Base-by-base conservation (phyloP, 2,113 vertebrate species). In the Cinclus mexicanus region DNA sequence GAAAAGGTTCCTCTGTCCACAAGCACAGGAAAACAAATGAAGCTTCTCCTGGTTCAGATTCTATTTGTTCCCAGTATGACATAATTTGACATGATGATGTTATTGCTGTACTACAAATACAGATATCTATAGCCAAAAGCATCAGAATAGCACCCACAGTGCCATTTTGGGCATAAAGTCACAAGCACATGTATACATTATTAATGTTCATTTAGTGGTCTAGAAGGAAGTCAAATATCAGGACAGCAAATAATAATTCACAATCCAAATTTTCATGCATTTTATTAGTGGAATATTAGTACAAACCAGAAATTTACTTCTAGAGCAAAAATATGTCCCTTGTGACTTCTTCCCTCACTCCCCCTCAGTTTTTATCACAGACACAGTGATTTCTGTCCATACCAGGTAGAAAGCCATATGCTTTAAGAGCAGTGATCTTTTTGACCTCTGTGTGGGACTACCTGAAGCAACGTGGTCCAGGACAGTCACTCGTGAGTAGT, bases 401-500 rank as follows among this genome's bases (percentile, higher is more conserved):
- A 49, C 0, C 1, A 60, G 22, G n/a, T 49, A 61, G 46, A 82
- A 85, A 74, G 64, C 12, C 1, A 3, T 22, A 46, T 50, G 12
- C 21, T 91, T 68, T 78, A 49, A 35, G 80, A 78, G 39, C 20
- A 56, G 6, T 35, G 47, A 49, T 57, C 39, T 35, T 50, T 35
- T 39, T 61, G 56, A 37, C 41, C 42, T 83, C 31, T 44, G 9
- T 47, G 50, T 86, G 52, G 55, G 20, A 64, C 55, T 44, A 2
- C 52, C 33, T 59, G 69, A 84, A 76, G n/a, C 19, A 84, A 24
- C 15, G 1, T 46, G 53, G 22, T 52, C 49, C 12, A 55, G 70
- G 75, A 65, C 20, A 82, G 47, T 26, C 35, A 22, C 28, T 46
- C 0, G 0, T 15, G 31, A 4, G 29, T 33, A 29, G 9, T 25